These are phyloP conservation scores for Notamacropus eugenii DNA, from an alignment of 2,797 vertebrate species.

Conservation along the genomic window DNA sequence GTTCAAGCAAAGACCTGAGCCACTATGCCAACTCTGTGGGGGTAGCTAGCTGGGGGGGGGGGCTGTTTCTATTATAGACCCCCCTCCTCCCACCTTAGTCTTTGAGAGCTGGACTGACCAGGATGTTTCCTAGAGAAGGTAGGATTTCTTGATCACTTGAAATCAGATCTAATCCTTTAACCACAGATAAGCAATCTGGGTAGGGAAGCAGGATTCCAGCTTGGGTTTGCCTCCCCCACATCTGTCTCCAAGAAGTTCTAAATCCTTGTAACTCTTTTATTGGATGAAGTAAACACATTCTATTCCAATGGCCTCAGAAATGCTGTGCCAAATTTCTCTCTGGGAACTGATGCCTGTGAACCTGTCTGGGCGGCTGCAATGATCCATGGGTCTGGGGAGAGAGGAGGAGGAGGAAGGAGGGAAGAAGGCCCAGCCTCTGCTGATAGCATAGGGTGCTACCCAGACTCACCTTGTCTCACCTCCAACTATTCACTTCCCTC, in stretches of 20 bases:
- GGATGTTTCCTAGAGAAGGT: neutral
- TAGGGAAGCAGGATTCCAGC: neutral
- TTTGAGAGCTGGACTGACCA: neutral
- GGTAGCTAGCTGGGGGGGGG: neutral
- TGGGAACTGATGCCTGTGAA: neutral
- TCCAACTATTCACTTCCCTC: neutral
- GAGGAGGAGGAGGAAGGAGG: neutral
- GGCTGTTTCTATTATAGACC: neutral
- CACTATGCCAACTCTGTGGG: neutral
- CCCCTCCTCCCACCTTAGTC: no score
- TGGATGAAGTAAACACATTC: neutral
- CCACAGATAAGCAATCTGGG: neutral
- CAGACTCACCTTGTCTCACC: neutral
- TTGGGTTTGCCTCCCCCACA: neutral
- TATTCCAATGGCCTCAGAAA: slow-evolving; percentile 21
- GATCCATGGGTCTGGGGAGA: neutral
- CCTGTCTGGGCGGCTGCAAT: neutral
- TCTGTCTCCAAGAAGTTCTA: neutral
- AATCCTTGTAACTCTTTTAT: slow-evolving; percentile 19
- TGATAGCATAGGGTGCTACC: neutral
- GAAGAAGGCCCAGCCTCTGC: neutral
- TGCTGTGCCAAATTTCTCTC: neutral
- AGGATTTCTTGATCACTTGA: neutral
- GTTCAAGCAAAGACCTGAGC: neutral
- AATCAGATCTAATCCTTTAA: neutral